Conservation (phyloP, 2,113 vertebrate species). For the Urocitellus parryii region DNA sequence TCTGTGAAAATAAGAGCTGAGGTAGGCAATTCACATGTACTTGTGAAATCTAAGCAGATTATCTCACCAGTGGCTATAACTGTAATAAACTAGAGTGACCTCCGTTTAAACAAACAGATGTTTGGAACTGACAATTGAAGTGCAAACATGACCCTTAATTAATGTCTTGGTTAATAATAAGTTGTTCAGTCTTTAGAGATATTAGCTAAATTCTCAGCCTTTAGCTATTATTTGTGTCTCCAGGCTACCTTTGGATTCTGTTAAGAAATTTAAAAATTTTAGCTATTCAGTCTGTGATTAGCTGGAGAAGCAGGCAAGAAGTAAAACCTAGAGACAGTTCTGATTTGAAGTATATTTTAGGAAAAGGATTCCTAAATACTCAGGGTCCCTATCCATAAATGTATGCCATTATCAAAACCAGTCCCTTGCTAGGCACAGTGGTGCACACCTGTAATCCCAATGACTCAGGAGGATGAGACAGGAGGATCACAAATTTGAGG, state of each 20-base stretch:
- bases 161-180: conserved; percentile 66
- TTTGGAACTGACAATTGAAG: conserved; percentile 75
- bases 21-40: conserved; percentile 80
- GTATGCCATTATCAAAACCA: conserved; percentile 45
- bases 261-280: conserved; percentile 58
- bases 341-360: conserved; percentile 57
- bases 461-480: no score
- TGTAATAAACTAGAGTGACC: conserved; percentile 79
- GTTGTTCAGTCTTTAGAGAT: conserved; percentile 60
- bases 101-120: conserved; percentile 79
- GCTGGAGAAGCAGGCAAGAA: conserved; percentile 37
- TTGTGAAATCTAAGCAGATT: conserved; percentile 82
- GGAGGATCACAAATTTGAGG: no score
- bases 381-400: background rate
- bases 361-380: conserved; percentile 41
- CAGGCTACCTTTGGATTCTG: conserved; percentile 48
- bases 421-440: background rate
- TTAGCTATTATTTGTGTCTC: conserved; percentile 44
- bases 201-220: conserved; percentile 60
- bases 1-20: conserved; percentile 82
- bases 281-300: background rate
- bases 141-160: conserved; percentile 76
- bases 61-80: conserved; percentile 80
- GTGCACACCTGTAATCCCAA: no score
- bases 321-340: conserved; percentile 23